Percentiles rank a stretch among this genome's conserved stretches.
These are phyloP conservation scores for Natrix natrix DNA, from an alignment of 2,797 vertebrate genomes.

Conservation along the genomic window DNA sequence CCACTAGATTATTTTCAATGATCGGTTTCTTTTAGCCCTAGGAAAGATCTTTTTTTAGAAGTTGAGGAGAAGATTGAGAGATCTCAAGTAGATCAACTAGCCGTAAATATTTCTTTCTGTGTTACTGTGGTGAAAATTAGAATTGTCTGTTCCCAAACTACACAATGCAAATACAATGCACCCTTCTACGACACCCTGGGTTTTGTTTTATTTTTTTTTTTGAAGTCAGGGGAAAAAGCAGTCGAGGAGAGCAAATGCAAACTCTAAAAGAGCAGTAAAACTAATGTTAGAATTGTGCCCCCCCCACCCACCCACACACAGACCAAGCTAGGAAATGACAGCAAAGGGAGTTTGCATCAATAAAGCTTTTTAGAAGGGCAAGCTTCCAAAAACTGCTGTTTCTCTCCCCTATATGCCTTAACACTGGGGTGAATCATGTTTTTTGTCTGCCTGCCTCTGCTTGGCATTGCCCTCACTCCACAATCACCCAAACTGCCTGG, in stretches of 20 bases:
- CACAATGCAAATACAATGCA: constrained; percentile 42
- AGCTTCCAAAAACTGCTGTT: constrained; percentile 29
- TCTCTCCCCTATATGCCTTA: constrained; percentile 21
- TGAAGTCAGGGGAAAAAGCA: constrained; percentile 21
- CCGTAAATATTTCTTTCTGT: constrained; percentile 52
- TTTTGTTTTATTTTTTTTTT: not conserved
- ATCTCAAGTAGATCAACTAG: constrained; percentile 41
- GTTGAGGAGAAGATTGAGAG: constrained; percentile 38
- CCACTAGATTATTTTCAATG: not conserved
- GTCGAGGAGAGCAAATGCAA: not conserved
- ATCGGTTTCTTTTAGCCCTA: constrained; percentile 5
- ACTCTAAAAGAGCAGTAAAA: constrained; percentile 40
- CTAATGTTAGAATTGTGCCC: constrained; percentile 40
- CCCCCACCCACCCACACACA: not conserved
- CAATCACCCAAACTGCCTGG: not conserved
- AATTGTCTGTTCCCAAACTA: constrained; percentile 49
- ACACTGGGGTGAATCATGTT: constrained; percentile 33
- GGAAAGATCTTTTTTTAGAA: constrained; percentile 18
- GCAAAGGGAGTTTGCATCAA: constrained; percentile 36
- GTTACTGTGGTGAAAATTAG: constrained; percentile 61
- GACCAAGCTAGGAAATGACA: not conserved
- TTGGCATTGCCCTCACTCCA: constrained; percentile 11
- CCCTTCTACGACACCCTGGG: constrained; percentile 29
- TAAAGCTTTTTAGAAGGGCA: constrained; percentile 24
- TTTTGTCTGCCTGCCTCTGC: constrained; percentile 16